Evolutionary conservation across 1,140 invertebrate species (phyloP), one percentile per base, ranked within the genome.

Genomic region (Metaphire vulgaris): DNA sequence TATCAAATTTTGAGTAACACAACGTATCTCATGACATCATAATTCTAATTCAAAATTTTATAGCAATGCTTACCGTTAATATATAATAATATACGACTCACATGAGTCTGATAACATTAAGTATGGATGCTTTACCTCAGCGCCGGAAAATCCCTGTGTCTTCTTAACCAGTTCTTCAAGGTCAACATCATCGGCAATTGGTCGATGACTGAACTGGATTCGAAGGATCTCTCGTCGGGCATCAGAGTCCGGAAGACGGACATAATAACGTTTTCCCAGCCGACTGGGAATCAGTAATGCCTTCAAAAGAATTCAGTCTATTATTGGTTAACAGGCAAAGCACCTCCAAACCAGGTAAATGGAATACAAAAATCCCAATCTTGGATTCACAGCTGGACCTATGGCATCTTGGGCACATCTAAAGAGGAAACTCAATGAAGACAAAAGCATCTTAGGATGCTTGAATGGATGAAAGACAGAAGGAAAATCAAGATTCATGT

Each of bases 191-290:
- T 86, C 75, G 0, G 85, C 82, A 16, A 90, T 83, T 15, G 90
- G 90, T 88, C 91, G 92, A 77, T 89, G 89, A 33, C 83, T 81
- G 1, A 89, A 82, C 41, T 89, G 86, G 30, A 90, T 85, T 75
- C 88, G 81, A 0, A 93, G 85, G 79, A 97, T 95, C 81, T 93
- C 91, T 75, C 79, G 67, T 33, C 87, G 79, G 0, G 93, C 93
- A 28, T 89, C 83, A 0, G 80, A 77, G 83, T 95, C 90, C 0
- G 95, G 95, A 74, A 97, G 84, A 2, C 92, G 91, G 14, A 97
- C 93, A 84, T 97, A 95, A 77, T 97, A 89, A 64, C 95, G 90
- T 75, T 92, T 87, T 87, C 96, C 93, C n/a, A 97, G 88, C 80
- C 95, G 87, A 16, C 94, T 95, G 15, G 93, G 93, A 79, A 95